Evolutionary conservation across 2,888 invertebrate genomes (phyloP).

Genomic region (Anoplius nigerrimus): DNA sequence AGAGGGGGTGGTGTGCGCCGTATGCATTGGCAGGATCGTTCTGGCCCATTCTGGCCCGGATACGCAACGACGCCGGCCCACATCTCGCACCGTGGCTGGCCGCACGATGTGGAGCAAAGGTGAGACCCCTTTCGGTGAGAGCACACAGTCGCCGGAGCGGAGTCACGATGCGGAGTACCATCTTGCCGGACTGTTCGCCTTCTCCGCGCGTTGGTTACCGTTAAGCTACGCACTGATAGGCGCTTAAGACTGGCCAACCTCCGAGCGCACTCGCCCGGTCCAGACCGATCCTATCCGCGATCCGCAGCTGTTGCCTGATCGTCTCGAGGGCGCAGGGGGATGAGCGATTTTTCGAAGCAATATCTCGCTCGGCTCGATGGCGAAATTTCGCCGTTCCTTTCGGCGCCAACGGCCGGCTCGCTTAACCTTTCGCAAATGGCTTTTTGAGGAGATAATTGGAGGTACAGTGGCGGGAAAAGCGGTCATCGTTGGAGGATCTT

Average conservation of each 20-base stretch:
- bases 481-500: too few relatives aligned
- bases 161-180: conserved; percentile 35
- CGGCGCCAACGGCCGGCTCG: too few relatives aligned
- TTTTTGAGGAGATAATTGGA: too few relatives aligned
- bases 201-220: conserved; percentile 28
- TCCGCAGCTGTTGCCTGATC: neutral
- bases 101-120: conserved; percentile 39
- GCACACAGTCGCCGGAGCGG: conserved; percentile 17
- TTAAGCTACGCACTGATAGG: conserved; percentile 40
- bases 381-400: too few relatives aligned
- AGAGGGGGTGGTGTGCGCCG: too few relatives aligned
- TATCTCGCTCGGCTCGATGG: too few relatives aligned
- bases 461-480: too few relatives aligned
- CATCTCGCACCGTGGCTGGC: conserved; percentile 43
- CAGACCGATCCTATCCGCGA: neutral
- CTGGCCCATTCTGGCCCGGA: conserved; percentile 60
- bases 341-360: too few relatives aligned
- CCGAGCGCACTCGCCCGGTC: conserved; percentile 31
- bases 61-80: conserved; percentile 58
- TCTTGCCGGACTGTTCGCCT: conserved; percentile 12
- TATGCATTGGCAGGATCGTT: conserved; percentile 52
- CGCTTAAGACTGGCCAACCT: conserved; percentile 15
- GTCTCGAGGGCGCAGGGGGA: too few relatives aligned
- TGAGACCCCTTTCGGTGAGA: conserved; percentile 37
- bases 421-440: too few relatives aligned